Conservation (phyloP, 2,113 vertebrate species). For the Bufo gargarizans region DNA sequence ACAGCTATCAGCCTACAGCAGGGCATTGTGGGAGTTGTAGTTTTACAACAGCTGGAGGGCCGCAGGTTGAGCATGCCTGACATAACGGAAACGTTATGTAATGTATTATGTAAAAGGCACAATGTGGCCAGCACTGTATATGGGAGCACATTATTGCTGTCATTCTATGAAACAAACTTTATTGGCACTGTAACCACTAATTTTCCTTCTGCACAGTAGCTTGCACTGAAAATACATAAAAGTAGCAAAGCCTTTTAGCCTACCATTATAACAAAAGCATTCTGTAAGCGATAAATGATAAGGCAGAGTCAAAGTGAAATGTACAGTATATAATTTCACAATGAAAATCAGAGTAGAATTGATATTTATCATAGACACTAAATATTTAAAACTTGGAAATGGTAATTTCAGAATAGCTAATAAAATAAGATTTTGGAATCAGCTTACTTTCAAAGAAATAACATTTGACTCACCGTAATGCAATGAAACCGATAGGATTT, state of each 20-base stretch:
- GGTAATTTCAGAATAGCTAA: constrained; percentile 2
- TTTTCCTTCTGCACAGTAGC: neutral
- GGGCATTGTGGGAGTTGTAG: no score
- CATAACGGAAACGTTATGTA: neutral
- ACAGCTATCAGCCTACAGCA: no score
- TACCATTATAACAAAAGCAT: neutral
- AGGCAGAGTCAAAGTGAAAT: neutral
- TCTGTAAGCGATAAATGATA: constrained; percentile 3
- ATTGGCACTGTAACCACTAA: neutral
- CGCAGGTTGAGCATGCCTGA: no score
- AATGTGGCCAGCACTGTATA: no score
- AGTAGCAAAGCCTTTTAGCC: neutral
- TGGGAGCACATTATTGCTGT: neutral
- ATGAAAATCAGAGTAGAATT: constrained; percentile 16
- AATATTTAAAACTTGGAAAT: constrained; percentile 19
- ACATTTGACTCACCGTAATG: neutral
- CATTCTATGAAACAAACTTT: neutral
- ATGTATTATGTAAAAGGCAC: no score
- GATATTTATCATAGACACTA: neutral
- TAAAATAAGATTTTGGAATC: constrained; percentile 26
- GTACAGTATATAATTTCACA: constrained; percentile 19
- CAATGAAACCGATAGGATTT: constrained; percentile 5
- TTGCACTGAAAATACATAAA: neutral
- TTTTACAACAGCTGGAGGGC: no score
- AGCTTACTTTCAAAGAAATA: constrained; percentile 1